Conservation (phyloP, 2,113 vertebrate species). For the Passer montanus region DNA sequence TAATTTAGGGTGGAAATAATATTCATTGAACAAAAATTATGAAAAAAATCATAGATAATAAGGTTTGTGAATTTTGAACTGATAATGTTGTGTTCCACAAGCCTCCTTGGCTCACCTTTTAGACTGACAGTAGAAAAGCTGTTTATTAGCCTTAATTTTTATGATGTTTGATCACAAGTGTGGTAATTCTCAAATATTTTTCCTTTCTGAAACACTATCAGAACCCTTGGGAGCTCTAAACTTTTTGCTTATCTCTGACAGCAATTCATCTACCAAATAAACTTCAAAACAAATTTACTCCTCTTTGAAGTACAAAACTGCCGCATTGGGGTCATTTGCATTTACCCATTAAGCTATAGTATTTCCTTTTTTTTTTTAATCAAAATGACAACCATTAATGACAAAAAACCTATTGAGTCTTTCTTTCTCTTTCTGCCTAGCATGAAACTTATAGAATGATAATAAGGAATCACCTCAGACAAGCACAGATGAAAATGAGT, state of each 20-base stretch:
- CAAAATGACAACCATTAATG: conserved; percentile 43
- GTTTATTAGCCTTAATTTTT: conserved; percentile 43
- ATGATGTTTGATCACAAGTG: background rate
- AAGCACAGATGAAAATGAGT: conserved; percentile 11
- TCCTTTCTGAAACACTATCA: conserved; percentile 17
- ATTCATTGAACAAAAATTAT: background rate
- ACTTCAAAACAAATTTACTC: conserved; percentile 50
- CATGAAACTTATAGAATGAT: background rate
- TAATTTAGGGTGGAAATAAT: background rate
- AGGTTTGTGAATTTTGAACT: background rate
- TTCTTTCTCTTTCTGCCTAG: background rate
- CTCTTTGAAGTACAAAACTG: conserved; percentile 55
- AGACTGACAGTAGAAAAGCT: background rate
- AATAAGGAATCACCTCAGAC: conserved; percentile 13
- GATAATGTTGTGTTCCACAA: background rate
- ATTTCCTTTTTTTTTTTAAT: conserved; percentile 24
- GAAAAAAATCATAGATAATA: background rate
- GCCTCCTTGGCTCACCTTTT: background rate
- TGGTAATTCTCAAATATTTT: conserved; percentile 20
- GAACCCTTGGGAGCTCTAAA: conserved; percentile 30
- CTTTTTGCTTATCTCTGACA: conserved; percentile 57
- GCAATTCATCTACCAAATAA: conserved; percentile 51
- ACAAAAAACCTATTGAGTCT: background rate
- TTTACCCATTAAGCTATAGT: conserved; percentile 48
- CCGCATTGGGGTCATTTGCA: conserved; percentile 17